phyloP scores from a whole-genome alignment of 2,888 invertebrate species.

The Orchesellides sinensis region DNA sequence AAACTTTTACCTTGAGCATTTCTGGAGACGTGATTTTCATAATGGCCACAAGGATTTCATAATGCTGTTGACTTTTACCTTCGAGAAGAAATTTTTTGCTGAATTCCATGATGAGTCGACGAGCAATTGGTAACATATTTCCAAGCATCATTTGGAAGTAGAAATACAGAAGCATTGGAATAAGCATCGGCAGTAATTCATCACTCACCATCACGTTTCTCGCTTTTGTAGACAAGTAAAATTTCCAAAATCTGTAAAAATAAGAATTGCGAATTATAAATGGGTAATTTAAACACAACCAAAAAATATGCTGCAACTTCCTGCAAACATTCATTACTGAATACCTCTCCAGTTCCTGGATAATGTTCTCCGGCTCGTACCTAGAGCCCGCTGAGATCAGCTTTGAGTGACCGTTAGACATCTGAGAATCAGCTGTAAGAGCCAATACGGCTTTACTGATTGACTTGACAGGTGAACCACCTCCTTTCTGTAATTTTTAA shows the following conservation, averaged over 20 bases:
- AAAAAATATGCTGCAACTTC: not conserved
- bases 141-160: slow-evolving; percentile 59
- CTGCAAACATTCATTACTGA: not conserved
- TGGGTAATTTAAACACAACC: not conserved
- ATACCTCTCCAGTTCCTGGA: slow-evolving; percentile 69
- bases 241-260: slow-evolving; percentile 70
- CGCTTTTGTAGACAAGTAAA: slow-evolving; percentile 65
- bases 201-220: slow-evolving; percentile 41
- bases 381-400: slow-evolving; percentile 65
- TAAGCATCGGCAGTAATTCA: slow-evolving; percentile 69
- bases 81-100: slow-evolving; percentile 69
- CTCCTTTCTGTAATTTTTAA: slow-evolving; percentile 17
- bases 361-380: slow-evolving; percentile 60
- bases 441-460: slow-evolving; percentile 51
- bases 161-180: slow-evolving; percentile 71
- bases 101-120: slow-evolving; percentile 64
- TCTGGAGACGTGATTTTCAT: slow-evolving; percentile 58
- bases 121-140: slow-evolving; percentile 46
- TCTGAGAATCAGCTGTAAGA: slow-evolving; percentile 16
- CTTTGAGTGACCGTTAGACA: slow-evolving; percentile 34
- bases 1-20: slow-evolving; percentile 55
- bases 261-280: not conserved
- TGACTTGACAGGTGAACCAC: slow-evolving; percentile 5
- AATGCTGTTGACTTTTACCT: slow-evolving; percentile 59
- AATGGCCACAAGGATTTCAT: slow-evolving; percentile 49